phyloP scores from a whole-genome alignment of 2,113 vertebrate species.

The Etia nguti region DNA sequence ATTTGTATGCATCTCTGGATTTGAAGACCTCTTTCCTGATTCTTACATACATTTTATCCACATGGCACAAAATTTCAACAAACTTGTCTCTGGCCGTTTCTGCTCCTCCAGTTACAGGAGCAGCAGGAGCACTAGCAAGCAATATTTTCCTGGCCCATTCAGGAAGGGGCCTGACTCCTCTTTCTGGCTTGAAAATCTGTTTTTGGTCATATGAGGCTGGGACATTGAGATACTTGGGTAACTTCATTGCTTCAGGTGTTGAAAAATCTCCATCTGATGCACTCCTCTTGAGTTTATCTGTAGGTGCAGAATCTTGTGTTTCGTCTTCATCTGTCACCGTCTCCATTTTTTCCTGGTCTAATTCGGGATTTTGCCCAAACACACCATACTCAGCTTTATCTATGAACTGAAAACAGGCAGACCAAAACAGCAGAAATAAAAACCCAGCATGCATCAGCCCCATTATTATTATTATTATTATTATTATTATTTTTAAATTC shows the following conservation, averaged over 20 bases:
- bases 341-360: constrained; percentile 7
- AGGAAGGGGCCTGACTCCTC: constrained; percentile 1
- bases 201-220: neutral
- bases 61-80: constrained; percentile 50
- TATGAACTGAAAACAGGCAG: neutral
- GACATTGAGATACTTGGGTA: constrained; percentile 24
- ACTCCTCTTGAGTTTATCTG: neutral
- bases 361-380: neutral
- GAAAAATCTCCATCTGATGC: neutral
- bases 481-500: neutral
- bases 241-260: neutral
- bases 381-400: neutral
- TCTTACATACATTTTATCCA: constrained; percentile 61
- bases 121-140: neutral
- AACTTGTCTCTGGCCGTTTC: fast-evolving
- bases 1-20: neutral
- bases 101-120: fast-evolving
- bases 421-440: constrained; percentile 2
- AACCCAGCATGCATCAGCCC: neutral
- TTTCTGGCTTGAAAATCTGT: constrained; percentile 41
- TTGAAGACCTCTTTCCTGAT: constrained; percentile 33
- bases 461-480: constrained; percentile 2
- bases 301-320: neutral
- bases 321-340: neutral
- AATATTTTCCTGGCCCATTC: neutral